phyloP scores from a whole-genome alignment of 1,140 invertebrate species.

The Drosophila pandora region DNA sequence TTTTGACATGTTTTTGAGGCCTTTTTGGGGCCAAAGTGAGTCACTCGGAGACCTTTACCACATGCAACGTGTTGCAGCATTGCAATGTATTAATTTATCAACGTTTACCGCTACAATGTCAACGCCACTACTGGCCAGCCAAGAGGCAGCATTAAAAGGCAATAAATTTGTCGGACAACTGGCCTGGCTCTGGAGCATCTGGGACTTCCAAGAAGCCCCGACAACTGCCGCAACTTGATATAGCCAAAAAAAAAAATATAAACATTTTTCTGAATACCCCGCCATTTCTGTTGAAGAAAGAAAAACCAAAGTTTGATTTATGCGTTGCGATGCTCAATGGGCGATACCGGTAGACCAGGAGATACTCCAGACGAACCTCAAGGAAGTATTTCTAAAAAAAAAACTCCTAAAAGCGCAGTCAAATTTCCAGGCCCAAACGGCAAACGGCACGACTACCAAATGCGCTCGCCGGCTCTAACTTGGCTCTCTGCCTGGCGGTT shows the following conservation, averaged over 20 bases:
- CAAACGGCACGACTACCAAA: slow-evolving; percentile 76
- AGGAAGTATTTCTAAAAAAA: slow-evolving; percentile 12
- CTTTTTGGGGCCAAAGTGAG: slow-evolving; percentile 22
- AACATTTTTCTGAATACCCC: slow-evolving; percentile 41
- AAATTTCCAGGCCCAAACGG: slow-evolving; percentile 60
- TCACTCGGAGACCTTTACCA: slow-evolving; percentile 19
- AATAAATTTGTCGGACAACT: slow-evolving; percentile 62
- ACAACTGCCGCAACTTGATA: slow-evolving; percentile 58
- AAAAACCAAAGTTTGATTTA: slow-evolving; percentile 76
- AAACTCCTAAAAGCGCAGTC: slow-evolving; percentile 13
- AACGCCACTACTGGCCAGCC: slow-evolving; percentile 44
- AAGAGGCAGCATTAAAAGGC: slow-evolving; percentile 67
- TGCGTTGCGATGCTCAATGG: slow-evolving; percentile 76
- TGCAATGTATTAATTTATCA: slow-evolving; percentile 75
- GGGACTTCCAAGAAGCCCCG: slow-evolving; percentile 61
- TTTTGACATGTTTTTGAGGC: slow-evolving; percentile 29
- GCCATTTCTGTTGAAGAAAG: slow-evolving; percentile 51
- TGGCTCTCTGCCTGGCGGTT: slow-evolving; percentile 55
- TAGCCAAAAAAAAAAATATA: slow-evolving; percentile 18
- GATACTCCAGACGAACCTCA: slow-evolving; percentile 9
- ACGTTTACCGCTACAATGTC: slow-evolving; percentile 72
- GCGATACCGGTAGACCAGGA: slow-evolving; percentile 43
- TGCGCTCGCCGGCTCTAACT: slow-evolving; percentile 30
- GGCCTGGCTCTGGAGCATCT: slow-evolving; percentile 20
- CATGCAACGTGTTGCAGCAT: slow-evolving; percentile 35